Evolutionary conservation across 2,888 invertebrate genomes (phyloP).

Genomic region (Thereva nobilitata): DNA sequence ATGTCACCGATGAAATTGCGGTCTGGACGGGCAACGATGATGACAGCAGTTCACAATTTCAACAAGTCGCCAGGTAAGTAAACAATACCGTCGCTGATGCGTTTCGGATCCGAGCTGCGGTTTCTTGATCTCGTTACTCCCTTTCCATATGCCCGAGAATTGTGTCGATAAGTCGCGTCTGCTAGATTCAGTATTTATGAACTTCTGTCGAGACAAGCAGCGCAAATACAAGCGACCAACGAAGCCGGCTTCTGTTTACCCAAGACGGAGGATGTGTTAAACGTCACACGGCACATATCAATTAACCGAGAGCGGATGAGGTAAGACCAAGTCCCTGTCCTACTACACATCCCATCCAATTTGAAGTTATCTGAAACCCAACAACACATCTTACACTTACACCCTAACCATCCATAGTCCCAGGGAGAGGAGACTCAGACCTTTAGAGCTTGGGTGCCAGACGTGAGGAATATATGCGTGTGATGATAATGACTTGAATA

Average conservation of each 20-base stretch:
- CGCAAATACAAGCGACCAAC: neutral
- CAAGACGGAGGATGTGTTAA: conserved; percentile 27
- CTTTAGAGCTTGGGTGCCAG: too few species aligned
- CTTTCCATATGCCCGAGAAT: too few species aligned
- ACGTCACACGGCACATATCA: conserved; percentile 35
- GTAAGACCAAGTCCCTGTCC: conserved; percentile 1
- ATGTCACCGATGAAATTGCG: too few species aligned
- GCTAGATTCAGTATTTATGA: conserved; percentile 1
- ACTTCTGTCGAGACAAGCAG: conserved; percentile 1
- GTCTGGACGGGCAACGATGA: too few species aligned
- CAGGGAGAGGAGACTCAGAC: neutral
- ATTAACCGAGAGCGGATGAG: conserved; percentile 24
- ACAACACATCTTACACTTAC: neutral
- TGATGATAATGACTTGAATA: conserved; percentile 30
- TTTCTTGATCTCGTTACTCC: conserved; percentile 12
- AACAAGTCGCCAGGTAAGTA: conserved; percentile 1
- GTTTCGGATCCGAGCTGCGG: conserved; percentile 12
- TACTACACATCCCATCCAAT: conserved; percentile 6
- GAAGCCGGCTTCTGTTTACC: neutral
- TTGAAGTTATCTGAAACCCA: conserved; percentile 9
- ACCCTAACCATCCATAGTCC: neutral
- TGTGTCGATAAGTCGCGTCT: conserved; percentile 2
- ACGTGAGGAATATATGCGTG: conserved; percentile 10
- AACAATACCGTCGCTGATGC: conserved; percentile 16
- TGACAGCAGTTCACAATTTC: neutral